phyloP scores from a whole-genome alignment of 2,888 invertebrate genomes.

The Amaurobius ferox region DNA sequence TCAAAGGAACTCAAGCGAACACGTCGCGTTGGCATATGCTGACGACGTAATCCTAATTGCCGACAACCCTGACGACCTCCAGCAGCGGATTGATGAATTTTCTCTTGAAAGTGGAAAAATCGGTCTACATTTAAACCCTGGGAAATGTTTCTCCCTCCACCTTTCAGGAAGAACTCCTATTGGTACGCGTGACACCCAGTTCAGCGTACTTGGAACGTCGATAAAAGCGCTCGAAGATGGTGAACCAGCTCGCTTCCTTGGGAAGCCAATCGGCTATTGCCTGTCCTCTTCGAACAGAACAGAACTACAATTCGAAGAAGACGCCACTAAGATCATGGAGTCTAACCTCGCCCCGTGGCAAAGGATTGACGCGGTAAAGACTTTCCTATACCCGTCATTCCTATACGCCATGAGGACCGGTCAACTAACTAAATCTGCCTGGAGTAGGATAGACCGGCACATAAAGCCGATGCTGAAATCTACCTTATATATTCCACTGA shows the following conservation, averaged over 20 bases:
- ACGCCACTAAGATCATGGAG: not conserved
- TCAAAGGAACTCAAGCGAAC: not conserved
- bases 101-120: not conserved
- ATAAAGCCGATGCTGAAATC: too few species aligned
- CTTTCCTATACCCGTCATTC: not conserved
- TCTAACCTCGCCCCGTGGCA: constrained; percentile 1
- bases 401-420: not conserved
- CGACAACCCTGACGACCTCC: not conserved
- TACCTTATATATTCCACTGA: too few species aligned
- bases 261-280: not conserved
- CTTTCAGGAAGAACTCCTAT: not conserved
- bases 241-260: not conserved
- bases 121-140: not conserved
- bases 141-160: not conserved
- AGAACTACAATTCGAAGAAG: not conserved
- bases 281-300: not conserved
- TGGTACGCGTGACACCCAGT: not conserved
- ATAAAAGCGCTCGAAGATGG: not conserved
- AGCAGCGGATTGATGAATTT: not conserved
- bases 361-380: not conserved
- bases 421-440: too few species aligned
- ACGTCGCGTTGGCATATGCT: not conserved
- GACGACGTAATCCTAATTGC: too few species aligned
- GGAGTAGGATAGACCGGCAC: too few species aligned
- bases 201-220: not conserved